phyloP scores from a whole-genome alignment of 2,888 invertebrate genomes.

The Osedax fenrisi region DNA sequence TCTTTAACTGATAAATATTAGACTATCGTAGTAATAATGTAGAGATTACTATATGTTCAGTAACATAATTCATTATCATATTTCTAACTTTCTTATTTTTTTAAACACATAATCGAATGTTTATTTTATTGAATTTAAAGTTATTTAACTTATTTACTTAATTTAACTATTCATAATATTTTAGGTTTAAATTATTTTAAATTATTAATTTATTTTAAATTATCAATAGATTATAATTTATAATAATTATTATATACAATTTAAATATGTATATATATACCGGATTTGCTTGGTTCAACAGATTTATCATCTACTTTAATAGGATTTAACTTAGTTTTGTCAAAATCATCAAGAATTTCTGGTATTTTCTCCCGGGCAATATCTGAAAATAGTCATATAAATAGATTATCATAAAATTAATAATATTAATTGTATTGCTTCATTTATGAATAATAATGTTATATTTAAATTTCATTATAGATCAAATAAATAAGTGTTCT shows the following conservation, averaged over 20 bases:
- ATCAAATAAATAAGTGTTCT: neutral
- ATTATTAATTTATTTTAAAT: neutral
- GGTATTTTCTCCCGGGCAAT: neutral
- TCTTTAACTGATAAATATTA: too few species aligned
- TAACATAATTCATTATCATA: too few species aligned
- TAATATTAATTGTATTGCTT: neutral
- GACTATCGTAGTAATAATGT: too few species aligned
- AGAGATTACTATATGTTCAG: too few species aligned
- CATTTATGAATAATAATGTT: neutral
- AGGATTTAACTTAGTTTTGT: neutral
- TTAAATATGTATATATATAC: neutral
- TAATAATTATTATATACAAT: neutral
- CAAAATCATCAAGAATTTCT: neutral
- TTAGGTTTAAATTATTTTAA: too few species aligned
- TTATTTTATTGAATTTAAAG: too few species aligned
- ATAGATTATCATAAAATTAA: too few species aligned
- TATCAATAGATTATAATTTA: neutral
- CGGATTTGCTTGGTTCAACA: neutral
- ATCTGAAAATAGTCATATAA: too few species aligned
- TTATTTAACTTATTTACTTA: too few species aligned
- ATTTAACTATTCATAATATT: too few species aligned
- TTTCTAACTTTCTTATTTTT: too few species aligned
- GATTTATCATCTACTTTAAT: neutral
- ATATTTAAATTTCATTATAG: neutral
- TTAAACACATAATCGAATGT: too few species aligned